Conservation (phyloP, 2,113 vertebrate genomes). For the Ranitomeya imitator region DNA sequence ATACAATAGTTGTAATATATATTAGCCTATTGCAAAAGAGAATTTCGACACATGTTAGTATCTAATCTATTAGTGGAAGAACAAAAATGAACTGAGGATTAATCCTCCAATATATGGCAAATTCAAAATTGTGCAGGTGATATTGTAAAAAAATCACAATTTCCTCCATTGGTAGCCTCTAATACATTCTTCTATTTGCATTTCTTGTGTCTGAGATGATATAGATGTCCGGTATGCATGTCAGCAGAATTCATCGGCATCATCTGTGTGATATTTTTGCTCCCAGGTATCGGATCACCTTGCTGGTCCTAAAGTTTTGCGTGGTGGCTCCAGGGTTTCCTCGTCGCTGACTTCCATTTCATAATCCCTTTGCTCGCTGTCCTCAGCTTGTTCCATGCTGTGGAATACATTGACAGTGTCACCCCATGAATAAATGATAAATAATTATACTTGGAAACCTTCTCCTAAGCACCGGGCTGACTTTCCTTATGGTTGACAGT, state of each 20-base stretch:
- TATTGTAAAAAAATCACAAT: too few relatives aligned
- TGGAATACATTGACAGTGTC: constrained; percentile 51
- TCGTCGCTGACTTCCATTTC: constrained; percentile 8
- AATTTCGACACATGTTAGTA: too few relatives aligned
- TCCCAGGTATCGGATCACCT: background rate
- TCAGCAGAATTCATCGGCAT: background rate
- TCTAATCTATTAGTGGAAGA: too few relatives aligned
- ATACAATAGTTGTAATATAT: background rate
- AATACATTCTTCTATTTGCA: background rate
- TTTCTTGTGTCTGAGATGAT: background rate
- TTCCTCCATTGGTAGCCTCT: background rate
- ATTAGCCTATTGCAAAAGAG: too few relatives aligned
- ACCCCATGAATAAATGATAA: constrained; percentile 44
- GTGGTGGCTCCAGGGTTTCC: background rate
- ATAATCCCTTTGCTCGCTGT: constrained; percentile 32
- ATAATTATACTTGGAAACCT: constrained; percentile 54
- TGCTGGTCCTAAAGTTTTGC: background rate
- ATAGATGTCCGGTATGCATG: background rate
- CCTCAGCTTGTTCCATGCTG: constrained; percentile 39
- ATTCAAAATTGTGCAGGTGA: too few relatives aligned
- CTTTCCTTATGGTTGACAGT: constrained; percentile 46
- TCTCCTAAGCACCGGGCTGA: constrained; percentile 26
- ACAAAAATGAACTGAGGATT: too few relatives aligned
- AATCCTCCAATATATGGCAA: too few relatives aligned
- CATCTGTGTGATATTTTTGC: background rate